Base-by-base conservation (phyloP, 2,797 vertebrate species). In the Amblyopsis hoosieri region DNA sequence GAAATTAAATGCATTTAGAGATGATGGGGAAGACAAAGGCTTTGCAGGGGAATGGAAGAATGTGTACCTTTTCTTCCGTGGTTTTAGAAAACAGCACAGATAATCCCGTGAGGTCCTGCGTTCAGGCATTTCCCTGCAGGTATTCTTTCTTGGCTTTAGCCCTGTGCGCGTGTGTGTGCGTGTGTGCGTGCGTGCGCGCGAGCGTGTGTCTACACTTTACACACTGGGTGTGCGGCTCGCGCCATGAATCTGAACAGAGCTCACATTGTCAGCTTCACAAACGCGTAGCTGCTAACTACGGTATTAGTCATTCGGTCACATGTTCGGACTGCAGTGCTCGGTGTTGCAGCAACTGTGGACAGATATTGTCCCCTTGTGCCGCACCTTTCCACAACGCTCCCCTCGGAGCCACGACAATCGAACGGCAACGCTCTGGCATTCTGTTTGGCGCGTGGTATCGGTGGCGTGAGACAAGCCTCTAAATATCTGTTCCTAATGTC, bases 41-140 rank as follows among this genome's bases (percentile, higher is more conserved):
- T 51, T 48, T 31, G 64, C 42, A 60, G 42, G 12, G 50, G 54
- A 45, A 75, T 71, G 60, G 7, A 2, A 46, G 45, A 48, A 50
- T 29, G 75, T 72, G 59, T 11, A 2, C 4, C 12, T n/a, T 63
- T 64, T 62, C 49, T 54, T 46, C 56, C 50, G 19, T 19, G 45
- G 54, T 72, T 77, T 69, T 62, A 45, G 49, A 70, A 80, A 80
- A 82, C 78, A 67, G 71, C 74, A 73, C 79, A 84, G 17, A 42
- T 69, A 76, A 64, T 85, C 81, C 75, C 82, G 72, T 4, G 66
- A 62, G 82, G 54, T 59, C 17, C 23, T 64, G 55, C 50, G 54
- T 64, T 71, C 58, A 60, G 56, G 68, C 83, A 78, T 86, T 87
- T 76, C 42, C 78, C 66, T 63, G 49, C 61, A 62, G 56, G 60